phyloP scores from a whole-genome alignment of 2,888 invertebrate species.

The Agonopterix arenella region DNA sequence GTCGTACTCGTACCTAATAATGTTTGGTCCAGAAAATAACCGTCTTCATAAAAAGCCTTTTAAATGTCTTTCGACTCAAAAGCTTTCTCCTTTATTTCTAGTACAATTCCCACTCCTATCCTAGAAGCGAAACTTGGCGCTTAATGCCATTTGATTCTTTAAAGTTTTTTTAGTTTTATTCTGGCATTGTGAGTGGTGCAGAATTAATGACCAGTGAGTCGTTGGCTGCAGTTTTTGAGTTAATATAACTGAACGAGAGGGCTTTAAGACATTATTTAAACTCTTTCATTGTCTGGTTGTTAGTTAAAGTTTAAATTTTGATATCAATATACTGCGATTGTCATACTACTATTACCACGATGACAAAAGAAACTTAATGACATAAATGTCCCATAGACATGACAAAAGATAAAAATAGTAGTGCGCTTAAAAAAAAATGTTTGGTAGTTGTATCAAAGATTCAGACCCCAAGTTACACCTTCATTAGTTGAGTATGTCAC shows the following conservation, averaged over 20 bases:
- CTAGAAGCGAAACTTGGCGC: constrained; percentile 33
- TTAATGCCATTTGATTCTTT: constrained; percentile 50
- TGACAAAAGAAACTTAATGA: too few species aligned
- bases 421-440: too few species aligned
- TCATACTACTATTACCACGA: too few species aligned
- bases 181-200: neutral
- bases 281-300: too few species aligned
- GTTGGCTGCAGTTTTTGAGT: constrained; percentile 28
- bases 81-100: neutral
- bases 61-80: neutral
- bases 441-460: too few species aligned
- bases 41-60: neutral
- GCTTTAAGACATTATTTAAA: too few species aligned
- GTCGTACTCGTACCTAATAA: neutral
- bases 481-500: too few species aligned
- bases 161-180: constrained; percentile 15
- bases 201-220: constrained; percentile 41
- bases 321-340: too few species aligned
- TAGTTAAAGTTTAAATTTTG: too few species aligned
- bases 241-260: neutral
- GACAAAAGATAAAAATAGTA: too few species aligned
- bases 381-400: too few species aligned
- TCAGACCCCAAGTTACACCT: too few species aligned
- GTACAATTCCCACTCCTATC: neutral
- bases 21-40: neutral